These are phyloP conservation scores for Scortum barcoo DNA, from an alignment of 2,113 vertebrate species.

Conservation along the genomic window DNA sequence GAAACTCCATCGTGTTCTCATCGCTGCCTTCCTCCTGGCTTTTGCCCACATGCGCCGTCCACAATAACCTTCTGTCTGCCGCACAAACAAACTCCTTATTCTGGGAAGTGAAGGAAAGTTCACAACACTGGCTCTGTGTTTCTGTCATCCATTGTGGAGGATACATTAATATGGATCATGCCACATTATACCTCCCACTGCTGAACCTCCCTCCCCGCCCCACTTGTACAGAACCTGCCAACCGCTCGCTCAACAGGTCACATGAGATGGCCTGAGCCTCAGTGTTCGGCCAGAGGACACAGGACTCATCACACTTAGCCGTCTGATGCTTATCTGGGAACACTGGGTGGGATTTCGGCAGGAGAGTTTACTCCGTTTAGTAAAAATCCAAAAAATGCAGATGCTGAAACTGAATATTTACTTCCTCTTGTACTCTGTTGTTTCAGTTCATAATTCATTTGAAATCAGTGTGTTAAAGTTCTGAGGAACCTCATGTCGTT, in stretches of 20 bases:
- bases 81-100: slow-evolving; percentile 70
- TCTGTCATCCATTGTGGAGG: slow-evolving; percentile 41
- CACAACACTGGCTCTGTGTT: slow-evolving; percentile 60
- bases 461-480: not conserved
- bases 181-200: slow-evolving; percentile 55
- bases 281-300: slow-evolving; percentile 35
- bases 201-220: slow-evolving; percentile 19
- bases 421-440: not conserved
- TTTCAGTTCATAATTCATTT: not conserved
- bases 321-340: slow-evolving; percentile 43
- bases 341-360: slow-evolving; percentile 17
- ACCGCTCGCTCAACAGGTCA: slow-evolving; percentile 49
- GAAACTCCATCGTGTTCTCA: slow-evolving; percentile 26
- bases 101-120: slow-evolving; percentile 17
- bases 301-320: slow-evolving; percentile 10
- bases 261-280: slow-evolving; percentile 25
- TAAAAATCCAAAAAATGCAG: too few relatives aligned
- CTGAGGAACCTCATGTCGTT: not conserved
- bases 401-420: not conserved
- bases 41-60: slow-evolving; percentile 33
- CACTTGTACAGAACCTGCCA: slow-evolving; percentile 5
- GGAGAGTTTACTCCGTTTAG: not conserved
- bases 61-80: slow-evolving; percentile 69
- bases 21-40: slow-evolving; percentile 30
- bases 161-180: slow-evolving; percentile 74